Base-by-base conservation (phyloP, 2,888 invertebrate genomes). In the Plusia festucae region DNA sequence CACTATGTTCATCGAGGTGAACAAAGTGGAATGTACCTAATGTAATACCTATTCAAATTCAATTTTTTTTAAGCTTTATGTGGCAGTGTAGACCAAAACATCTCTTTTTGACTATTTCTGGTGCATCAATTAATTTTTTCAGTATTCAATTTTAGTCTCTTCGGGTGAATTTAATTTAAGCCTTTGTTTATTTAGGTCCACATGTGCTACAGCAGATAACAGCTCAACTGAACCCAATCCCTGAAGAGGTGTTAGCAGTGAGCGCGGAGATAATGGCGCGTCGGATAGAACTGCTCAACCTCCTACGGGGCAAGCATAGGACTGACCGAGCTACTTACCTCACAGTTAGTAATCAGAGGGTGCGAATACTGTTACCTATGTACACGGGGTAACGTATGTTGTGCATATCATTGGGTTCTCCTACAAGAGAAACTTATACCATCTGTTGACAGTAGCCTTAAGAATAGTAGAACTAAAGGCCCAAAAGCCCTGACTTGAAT, bases 231-330 rank as follows among this genome's bases (percentile, higher is more conserved):
- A 88, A 84, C 27, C 84, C 87, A 0, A 89, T 94, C 46, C 92
- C 94, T 0, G 91, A 92, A 44, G 91, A 93, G 30, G 83, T 94
- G 4, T 59, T 89, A 8, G 73, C 78, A 1, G 81, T 92, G 70
- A 89, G 87, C 0, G 87, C 87, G 0, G 93, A 94, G 73, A 67
- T 94, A 9, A 90, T 92, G 89, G 88, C 88, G n/a, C 88, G 91
- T 0, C 89, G 93, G 3, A 86, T 91, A 30, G 92, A 92, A 27
- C 65, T 93, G 2, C 76, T 94, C 1, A 89, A 88, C 40, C 62
- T 91, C 6, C 56, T 93, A 22, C 86, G 90, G 16, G 82, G 81
- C 52, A 93, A 91, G 67, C 84, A 87, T 55, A 87, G 90, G 4
- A 68, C 66, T 0, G 93, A 91, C 32, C 86, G 92, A 7, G 46